Conservation (phyloP, 2,888 invertebrate species). For the Tetropium fuscum region DNA sequence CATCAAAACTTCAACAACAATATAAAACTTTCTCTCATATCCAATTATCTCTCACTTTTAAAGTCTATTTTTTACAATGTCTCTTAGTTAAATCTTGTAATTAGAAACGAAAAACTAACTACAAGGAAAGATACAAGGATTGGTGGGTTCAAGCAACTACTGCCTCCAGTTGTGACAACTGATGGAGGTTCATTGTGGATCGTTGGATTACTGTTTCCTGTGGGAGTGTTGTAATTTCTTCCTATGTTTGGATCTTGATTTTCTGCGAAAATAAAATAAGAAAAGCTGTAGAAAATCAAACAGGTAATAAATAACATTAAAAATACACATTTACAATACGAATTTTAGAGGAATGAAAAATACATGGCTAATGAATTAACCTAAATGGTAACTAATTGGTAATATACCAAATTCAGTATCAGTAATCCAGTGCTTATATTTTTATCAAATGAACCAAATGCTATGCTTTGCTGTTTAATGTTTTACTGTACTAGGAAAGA, state of each 20-base stretch:
- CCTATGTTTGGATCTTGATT: conserved; percentile 10
- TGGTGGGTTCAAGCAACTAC: conserved; percentile 6
- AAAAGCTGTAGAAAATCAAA: too few species aligned
- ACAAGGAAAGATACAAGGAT: conserved; percentile 1
- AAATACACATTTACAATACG: too few species aligned
- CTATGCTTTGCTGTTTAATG: too few species aligned
- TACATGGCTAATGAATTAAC: too few species aligned
- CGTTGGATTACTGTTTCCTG: conserved; percentile 32
- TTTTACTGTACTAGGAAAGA: too few species aligned
- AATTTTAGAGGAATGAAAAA: too few species aligned
- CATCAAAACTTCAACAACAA: conserved; percentile 30
- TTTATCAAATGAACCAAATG: too few species aligned
- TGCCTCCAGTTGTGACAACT: conserved; percentile 25
- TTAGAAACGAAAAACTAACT: not conserved
- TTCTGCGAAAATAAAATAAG: conserved; percentile 30
- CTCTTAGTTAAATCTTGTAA: conserved; percentile 18
- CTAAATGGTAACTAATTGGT: too few species aligned
- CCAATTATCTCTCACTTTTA: conserved; percentile 26
- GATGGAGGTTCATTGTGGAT: conserved; percentile 32
- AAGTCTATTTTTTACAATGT: conserved; percentile 28
- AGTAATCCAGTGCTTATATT: too few species aligned
- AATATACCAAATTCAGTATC: too few species aligned
- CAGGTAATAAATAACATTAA: too few species aligned
- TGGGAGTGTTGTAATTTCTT: conserved; percentile 19
- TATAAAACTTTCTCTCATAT: conserved; percentile 28